Percentiles rank a stretch among this genome's conserved stretches.
Conservation (phyloP, 2,888 invertebrate genomes). For the Lasius fuliginosus region DNA sequence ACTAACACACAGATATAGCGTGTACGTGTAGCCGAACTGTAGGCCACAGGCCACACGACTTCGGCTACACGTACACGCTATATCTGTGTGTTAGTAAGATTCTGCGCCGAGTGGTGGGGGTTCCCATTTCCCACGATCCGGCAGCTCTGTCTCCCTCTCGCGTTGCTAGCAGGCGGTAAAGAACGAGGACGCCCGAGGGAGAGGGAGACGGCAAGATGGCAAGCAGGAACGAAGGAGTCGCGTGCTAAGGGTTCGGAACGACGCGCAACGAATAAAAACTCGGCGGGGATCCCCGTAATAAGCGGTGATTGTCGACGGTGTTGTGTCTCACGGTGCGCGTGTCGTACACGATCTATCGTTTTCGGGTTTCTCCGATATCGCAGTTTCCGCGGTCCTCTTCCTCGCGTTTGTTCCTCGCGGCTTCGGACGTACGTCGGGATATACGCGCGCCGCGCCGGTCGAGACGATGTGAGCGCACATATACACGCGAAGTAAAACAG, state of each 20-base stretch:
- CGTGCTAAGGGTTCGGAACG: conserved; percentile 22
- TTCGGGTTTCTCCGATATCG: no score
- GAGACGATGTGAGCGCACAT: conserved; percentile 61
- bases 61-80: no score
- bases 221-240: conserved; percentile 46
- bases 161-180: neutral
- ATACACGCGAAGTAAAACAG: conserved; percentile 30
- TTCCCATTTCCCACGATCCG: no score
- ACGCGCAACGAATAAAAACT: conserved; percentile 17
- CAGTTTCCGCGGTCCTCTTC: neutral
- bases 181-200: conserved; percentile 34
- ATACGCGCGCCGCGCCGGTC: conserved; percentile 35
- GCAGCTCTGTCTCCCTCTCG: neutral
- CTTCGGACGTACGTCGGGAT: no score
- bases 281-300: neutral
- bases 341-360: no score
- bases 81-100: no score
- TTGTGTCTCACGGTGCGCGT: no score
- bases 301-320: neutral
- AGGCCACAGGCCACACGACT: no score
- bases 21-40: no score
- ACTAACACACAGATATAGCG: no score
- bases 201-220: conserved; percentile 58
- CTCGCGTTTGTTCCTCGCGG: no score
- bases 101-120: no score